Evolutionary conservation across 2,113 vertebrate genomes (phyloP).

Genomic region (Hyaena hyaena): DNA sequence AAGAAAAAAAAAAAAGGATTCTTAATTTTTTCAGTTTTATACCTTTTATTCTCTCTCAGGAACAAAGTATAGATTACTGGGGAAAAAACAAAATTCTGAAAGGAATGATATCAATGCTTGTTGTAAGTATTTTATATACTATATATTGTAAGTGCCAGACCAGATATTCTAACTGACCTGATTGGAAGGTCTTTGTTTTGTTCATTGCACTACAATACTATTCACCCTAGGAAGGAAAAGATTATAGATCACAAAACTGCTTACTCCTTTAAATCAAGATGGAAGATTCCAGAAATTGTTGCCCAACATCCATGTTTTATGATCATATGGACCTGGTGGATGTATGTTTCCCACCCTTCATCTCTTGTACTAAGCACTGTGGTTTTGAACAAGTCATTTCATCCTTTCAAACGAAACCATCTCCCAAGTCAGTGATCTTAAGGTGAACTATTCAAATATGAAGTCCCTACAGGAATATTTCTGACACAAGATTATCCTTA

Average conservation of each 20-base stretch:
- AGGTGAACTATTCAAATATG: neutral
- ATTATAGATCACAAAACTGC: neutral
- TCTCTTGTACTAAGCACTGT: neutral
- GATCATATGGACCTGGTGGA: neutral
- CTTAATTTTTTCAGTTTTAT: neutral
- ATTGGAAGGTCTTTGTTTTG: neutral
- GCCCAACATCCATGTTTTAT: neutral
- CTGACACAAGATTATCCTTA: neutral
- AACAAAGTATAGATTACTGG: neutral
- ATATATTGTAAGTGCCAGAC: neutral
- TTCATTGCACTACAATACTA: neutral
- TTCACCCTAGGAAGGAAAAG: neutral
- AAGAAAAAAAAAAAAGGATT: neutral
- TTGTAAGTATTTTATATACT: neutral
- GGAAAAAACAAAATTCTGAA: neutral
- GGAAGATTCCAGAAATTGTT: neutral
- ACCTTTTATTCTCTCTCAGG: neutral
- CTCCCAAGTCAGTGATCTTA: neutral
- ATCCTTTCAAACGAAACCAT: neutral
- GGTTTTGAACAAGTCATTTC: neutral
- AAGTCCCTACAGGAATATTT: neutral
- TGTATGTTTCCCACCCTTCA: rapidly evolving
- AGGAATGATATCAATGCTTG: neutral
- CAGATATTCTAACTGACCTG: neutral
- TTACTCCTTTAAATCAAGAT: neutral